Base-by-base conservation (phyloP, 2,888 invertebrate genomes). In the Dryadula phaetusa region DNA sequence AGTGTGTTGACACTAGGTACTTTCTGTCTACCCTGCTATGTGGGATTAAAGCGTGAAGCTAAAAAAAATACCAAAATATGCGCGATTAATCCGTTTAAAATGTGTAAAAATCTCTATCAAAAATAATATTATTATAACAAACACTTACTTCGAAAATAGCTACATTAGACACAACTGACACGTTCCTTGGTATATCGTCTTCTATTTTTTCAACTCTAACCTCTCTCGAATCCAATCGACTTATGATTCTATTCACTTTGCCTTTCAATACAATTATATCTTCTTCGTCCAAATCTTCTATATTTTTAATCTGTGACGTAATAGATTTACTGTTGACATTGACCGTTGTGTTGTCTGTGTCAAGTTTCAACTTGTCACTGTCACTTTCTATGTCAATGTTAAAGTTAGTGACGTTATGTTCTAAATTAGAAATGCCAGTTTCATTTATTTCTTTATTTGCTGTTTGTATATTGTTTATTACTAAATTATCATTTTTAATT, bases 111-210 rank as follows among this genome's bases (percentile, higher is more conserved):
- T n/a, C n/a, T n/a, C n/a, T n/a, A n/a, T n/a, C n/a, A n/a, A 16
- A 18, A 18, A 40, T 20, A 20, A 14, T n/a, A 6, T 40, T n/a
- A 7, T 25, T 22, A 10, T 16, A 49, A 25, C 25, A 5, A 42
- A 5, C 6, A 72, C 76, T 85, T 81, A 88, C 91, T 82, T 92
- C 91, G 78, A 90, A 92, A 75, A 90, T 78, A 34, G 90, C 88
- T 53, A 92, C 87, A 77, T 85, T 90, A 0, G 89, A 84, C 25
- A 85, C 68, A 1, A 92, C 82, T 0, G 85, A 82, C 52, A 80
- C 83, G 46, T 83, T 82, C 66, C 79, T 83, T 1, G 83, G 84
- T 12, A 83, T 58, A 14, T 82, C 80, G 7, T 79, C 75, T 61
- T 79, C 78, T 8, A 67, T 70, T 22, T 72, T 69, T 10, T 66